phyloP scores from a whole-genome alignment of 2,113 vertebrate genomes.

The Vanacampus margaritifer region DNA sequence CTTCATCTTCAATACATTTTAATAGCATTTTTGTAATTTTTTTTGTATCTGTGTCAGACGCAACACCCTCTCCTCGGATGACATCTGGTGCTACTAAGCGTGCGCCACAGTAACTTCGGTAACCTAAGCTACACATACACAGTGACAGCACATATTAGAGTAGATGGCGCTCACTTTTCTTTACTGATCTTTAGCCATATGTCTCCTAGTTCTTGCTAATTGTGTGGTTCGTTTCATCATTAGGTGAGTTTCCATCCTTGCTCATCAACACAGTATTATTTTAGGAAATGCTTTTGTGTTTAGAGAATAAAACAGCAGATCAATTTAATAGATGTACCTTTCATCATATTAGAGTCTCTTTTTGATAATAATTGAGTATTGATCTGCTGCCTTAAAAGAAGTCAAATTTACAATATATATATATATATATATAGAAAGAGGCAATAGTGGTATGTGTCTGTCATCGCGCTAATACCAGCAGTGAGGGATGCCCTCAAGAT shows the following conservation, averaged over 20 bases:
- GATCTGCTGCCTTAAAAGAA: neutral
- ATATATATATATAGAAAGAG: neutral
- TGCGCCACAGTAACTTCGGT: slow-evolving; percentile 50
- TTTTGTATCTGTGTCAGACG: neutral
- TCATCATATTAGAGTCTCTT: neutral
- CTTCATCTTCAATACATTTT: neutral
- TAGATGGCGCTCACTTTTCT: neutral
- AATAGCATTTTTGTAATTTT: neutral
- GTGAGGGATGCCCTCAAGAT: too few species aligned
- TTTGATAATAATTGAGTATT: neutral
- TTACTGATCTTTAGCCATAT: neutral
- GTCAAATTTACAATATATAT: neutral
- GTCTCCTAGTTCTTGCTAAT: neutral
- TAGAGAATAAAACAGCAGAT: neutral
- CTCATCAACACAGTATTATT: neutral
- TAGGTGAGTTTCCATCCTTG: slow-evolving; percentile 26
- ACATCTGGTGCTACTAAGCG: slow-evolving; percentile 51
- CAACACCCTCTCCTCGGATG: slow-evolving; percentile 53
- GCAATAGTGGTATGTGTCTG: too few species aligned
- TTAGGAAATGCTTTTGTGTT: neutral
- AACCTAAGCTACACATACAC: slow-evolving; percentile 39
- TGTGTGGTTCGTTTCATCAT: neutral
- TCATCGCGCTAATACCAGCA: too few species aligned
- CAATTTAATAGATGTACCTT: neutral
- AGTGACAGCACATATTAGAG: slow-evolving; percentile 2